Evolutionary conservation across 1,140 invertebrate species (phyloP), one percentile per base, ranked within the genome.

Genomic region (Anoplolepis gracilipes): DNA sequence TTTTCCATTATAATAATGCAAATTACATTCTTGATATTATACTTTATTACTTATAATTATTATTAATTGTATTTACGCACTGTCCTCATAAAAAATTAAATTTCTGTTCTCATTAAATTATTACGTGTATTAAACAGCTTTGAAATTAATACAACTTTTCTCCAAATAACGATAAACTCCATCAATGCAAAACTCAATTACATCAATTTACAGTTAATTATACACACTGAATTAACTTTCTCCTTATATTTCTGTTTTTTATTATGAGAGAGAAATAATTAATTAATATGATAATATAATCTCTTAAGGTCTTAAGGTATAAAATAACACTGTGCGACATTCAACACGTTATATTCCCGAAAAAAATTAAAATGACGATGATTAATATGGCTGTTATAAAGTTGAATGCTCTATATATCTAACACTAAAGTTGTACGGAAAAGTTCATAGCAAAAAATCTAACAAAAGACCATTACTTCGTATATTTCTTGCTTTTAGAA

Each of bases 331-430:
- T 69, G 19, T 57, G 30, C 30, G 6, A 78, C 0, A 57, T 8
- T 67, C 16, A 55, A 57, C 16, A 57, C 16, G 10, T 67, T 39
- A 79, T 46, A 79, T 69, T 57, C 5, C 7, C 10, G n/a, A 4
- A 69, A 55, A 42, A 67, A 79, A 33, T 53, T 55, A 10, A 69
- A 79, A n/a, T 57, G 49, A 79, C 22, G 10, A n/a, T 79, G 77
- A 79, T 79, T 67, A 42, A 79, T 67, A 39, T 22, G 8, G 7
- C 30, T 36, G 4, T 1, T 53, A 28, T 25, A 3, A 59, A 79
- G 77, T 69, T 39, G 10, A 57, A 59, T 57, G 33, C 16, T 69
- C 10, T n/a, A 53, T 49, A 46, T 53, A 55, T 55, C 33, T 16
- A 39, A 39, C 16, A 79, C 6, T 30, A 19, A 78, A 67, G 53